A percentile compares a stretch with the other conserved stretches of the same genome.
Conservation (phyloP, 2,113 vertebrate species). For the Callipepla squamata region DNA sequence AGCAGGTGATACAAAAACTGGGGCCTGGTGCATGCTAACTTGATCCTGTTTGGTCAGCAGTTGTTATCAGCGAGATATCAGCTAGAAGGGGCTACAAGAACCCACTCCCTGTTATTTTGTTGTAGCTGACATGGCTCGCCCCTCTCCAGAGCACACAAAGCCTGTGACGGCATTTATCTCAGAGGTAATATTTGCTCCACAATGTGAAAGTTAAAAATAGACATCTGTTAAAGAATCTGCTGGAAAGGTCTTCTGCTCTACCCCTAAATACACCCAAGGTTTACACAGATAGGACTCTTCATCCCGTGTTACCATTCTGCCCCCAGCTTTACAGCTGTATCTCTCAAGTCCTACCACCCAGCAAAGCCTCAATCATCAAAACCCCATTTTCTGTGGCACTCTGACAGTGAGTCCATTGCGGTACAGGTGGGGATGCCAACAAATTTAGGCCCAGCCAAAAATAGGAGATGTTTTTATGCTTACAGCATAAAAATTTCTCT, state of each 20-base stretch:
- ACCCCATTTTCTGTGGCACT: neutral
- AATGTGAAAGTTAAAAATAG: conserved; percentile 66
- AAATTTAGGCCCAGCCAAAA: neutral
- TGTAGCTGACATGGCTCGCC: neutral
- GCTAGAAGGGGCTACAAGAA: conserved; percentile 2
- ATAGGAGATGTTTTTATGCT: neutral
- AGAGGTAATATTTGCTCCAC: conserved; percentile 70
- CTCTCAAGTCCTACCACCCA: neutral
- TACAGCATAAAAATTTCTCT: neutral
- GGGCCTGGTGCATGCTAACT: neutral
- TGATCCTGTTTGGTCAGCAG: conserved; percentile 24
- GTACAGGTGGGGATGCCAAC: neutral
- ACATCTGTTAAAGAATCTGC: neutral
- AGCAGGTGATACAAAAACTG: conserved; percentile 34
- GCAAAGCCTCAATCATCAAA: neutral
- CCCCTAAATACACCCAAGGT: neutral
- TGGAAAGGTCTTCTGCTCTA: neutral
- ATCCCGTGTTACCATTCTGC: neutral
- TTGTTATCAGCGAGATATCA: neutral
- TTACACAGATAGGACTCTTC: neutral
- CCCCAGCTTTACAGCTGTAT: neutral
- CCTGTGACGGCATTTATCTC: conserved; percentile 5
- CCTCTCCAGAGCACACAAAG: conserved; percentile 45
- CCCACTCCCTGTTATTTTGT: neutral
- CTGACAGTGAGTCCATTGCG: neutral